phyloP scores from a whole-genome alignment of 2,888 invertebrate genomes.

The Xylota segnis region DNA sequence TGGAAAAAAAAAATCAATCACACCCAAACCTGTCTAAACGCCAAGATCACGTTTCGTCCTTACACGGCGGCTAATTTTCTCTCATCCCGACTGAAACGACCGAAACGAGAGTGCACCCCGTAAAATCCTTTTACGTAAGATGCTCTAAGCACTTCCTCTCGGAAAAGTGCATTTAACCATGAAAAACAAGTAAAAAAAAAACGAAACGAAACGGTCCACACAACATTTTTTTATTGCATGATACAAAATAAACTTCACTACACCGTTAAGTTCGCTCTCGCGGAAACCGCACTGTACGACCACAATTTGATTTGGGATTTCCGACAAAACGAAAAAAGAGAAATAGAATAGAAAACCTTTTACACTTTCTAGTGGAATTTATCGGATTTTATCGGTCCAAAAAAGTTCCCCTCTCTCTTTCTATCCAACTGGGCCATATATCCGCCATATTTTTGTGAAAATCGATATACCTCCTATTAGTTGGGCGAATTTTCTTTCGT shows the following conservation, averaged over 20 bases:
- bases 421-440: conserved; percentile 60
- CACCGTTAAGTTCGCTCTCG: conserved; percentile 51
- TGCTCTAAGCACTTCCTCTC: conserved; percentile 64
- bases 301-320: conserved; percentile 66
- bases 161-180: conserved; percentile 71
- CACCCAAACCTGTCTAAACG: conserved; percentile 74
- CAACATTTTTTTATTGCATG: conserved; percentile 39
- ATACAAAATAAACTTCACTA: conserved; percentile 66
- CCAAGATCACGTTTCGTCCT: conserved; percentile 59
- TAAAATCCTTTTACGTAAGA: conserved; percentile 74
- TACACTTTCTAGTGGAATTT: conserved; percentile 77
- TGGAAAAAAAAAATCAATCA: conserved; percentile 69
- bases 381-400: conserved; percentile 73
- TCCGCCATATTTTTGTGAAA: conserved; percentile 77
- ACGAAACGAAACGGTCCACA: conserved; percentile 58
- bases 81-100: conserved; percentile 17
- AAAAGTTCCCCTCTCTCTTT: conserved; percentile 64
- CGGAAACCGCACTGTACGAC: conserved; percentile 67
- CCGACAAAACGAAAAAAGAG: conserved; percentile 24
- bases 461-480: conserved; percentile 77
- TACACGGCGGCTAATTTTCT: conserved; percentile 44
- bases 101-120: conserved; percentile 50
- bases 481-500: conserved; percentile 74
- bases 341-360: conserved; percentile 51
- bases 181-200: no score